Base-by-base conservation (phyloP, 2,888 invertebrate genomes). In the Cordylochernes scorpioides region DNA sequence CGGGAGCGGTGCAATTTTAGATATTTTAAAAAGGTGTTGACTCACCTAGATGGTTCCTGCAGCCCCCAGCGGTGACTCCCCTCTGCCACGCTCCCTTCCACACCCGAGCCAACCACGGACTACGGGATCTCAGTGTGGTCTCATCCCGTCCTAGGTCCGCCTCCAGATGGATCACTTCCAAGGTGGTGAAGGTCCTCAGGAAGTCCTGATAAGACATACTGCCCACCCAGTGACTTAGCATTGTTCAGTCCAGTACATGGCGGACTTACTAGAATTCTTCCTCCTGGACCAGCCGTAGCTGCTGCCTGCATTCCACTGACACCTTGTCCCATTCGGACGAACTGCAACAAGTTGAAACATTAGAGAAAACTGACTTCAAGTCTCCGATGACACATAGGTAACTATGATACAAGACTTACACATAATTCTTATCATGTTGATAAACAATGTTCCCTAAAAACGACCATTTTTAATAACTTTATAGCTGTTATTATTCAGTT, bases 61-160 rank as follows among this genome's bases (percentile, higher is more conserved):
- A 82, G 18, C 82, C 82, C 3, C 82, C 82, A 1, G 80, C 78
- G 0, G 77, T 68, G 1, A 80, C 78, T 0, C 82, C 82, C 33
- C 67, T 61, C 45, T 70, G 67, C 80, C 82, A 82, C 16, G 67
- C 66, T 1, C 78, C 77, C 48, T 78, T 75, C 48, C 71, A 74
- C 48, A 77, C 64, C 45, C 71, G 65, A 65, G 78, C 72, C 49
- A 74, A 72, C 82, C 82, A 84, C 25, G 72, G 71, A 41, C 67
- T 68, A 39, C 73, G 70, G 40, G 66, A 64, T 39, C 67, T 64
- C 21, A 82, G 57, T 12, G 71, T 70, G 1, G 71, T 67, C 48
- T 84, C 84, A 41, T 77, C 75, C 45, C 71, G 61, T 41, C 74
- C 71, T 3, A 78, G 80, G 46, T 84, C 80, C 15, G 65, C 68